These are phyloP conservation scores for Myotis daubentonii DNA, from an alignment of 2,797 vertebrate species.

Conservation along the genomic window DNA sequence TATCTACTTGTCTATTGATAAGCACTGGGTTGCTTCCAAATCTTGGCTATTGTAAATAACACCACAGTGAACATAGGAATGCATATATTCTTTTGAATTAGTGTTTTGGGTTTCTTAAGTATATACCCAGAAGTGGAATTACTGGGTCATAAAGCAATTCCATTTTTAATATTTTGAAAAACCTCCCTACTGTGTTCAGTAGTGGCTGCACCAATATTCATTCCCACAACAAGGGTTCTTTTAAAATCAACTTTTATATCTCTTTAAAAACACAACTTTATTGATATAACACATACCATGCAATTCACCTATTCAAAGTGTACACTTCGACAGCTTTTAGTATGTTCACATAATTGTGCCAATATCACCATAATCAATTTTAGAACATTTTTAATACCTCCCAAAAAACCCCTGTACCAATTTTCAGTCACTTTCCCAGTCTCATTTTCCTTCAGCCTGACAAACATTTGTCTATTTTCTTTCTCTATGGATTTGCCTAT, in stretches of 20 bases:
- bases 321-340: neutral
- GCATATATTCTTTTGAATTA: neutral
- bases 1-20: neutral
- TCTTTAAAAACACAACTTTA: slow-evolving; percentile 6
- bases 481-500: neutral
- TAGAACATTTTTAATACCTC: neutral
- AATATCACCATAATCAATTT: neutral
- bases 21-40: neutral
- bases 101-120: neutral
- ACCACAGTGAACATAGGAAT: neutral
- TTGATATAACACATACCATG: neutral
- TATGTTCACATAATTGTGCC: neutral
- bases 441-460: neutral
- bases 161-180: neutral
- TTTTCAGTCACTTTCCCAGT: neutral
- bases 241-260: neutral
- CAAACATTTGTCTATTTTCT: neutral
- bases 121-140: neutral
- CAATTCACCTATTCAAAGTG: neutral
- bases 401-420: neutral
- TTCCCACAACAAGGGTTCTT: neutral
- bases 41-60: neutral
- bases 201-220: neutral
- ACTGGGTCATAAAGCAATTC: neutral
- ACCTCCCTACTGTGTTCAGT: neutral